A percentile compares a stretch with the other conserved stretches of the same genome.
phyloP scores from a whole-genome alignment of 2,888 invertebrate genomes.

The Leptinotarsa rubiginosa region DNA sequence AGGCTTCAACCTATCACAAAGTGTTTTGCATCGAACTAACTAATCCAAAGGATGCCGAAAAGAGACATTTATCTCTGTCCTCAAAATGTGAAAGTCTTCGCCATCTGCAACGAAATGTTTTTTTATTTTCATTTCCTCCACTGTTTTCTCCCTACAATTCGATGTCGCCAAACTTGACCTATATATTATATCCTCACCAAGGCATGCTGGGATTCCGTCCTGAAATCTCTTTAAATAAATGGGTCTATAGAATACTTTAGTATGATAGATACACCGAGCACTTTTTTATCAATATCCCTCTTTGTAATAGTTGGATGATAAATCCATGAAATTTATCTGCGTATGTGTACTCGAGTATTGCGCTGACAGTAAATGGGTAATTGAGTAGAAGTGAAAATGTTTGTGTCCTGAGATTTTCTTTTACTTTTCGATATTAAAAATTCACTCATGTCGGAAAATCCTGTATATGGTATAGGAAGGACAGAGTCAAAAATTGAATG shows the following conservation, averaged over 20 bases:
- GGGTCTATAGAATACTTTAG: neutral
- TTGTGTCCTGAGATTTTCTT: too few species aligned
- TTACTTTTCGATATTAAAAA: too few species aligned
- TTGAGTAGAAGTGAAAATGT: too few species aligned
- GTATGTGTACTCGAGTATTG: too few species aligned
- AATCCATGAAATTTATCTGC: too few species aligned
- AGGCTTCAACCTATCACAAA: neutral
- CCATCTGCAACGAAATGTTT: neutral
- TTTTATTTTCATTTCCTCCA: conserved; percentile 2
- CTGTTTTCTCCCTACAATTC: neutral
- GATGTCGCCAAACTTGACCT: conserved; percentile 1
- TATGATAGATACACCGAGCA: neutral
- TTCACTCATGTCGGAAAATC: too few species aligned
- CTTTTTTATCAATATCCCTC: neutral
- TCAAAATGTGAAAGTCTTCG: neutral
- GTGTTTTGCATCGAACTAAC: neutral
- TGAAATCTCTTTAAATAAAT: conserved; percentile 1
- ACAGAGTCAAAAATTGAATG: too few species aligned
- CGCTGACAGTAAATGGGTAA: too few species aligned
- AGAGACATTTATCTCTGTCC: neutral
- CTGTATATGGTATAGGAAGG: too few species aligned
- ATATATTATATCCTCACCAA: neutral
- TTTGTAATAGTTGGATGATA: too few species aligned
- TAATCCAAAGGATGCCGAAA: neutral
- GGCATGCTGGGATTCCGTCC: neutral